Conservation (phyloP, 2,888 invertebrate genomes). For the Drosophila phalerata region DNA sequence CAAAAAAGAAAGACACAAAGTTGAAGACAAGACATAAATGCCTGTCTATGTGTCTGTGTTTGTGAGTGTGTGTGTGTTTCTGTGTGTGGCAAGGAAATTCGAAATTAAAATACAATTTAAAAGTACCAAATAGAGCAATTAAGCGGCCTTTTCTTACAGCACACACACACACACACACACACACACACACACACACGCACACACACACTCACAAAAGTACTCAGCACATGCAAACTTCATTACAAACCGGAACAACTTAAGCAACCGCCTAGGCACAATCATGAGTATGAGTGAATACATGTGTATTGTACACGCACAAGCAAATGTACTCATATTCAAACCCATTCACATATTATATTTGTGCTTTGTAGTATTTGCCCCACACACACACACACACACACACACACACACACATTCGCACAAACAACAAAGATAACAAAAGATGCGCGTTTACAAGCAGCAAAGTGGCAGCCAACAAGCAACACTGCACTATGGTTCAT, state of each 20-base stretch:
- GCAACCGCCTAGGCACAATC: constrained; percentile 59
- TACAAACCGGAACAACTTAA: constrained; percentile 65
- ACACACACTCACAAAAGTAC: constrained; percentile 35
- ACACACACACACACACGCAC: background rate
- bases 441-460: constrained; percentile 63
- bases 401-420: background rate
- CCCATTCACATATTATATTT: constrained; percentile 38
- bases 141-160: constrained; percentile 59
- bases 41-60: constrained; percentile 7
- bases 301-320: constrained; percentile 31
- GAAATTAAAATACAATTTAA: constrained; percentile 82
- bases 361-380: constrained; percentile 37
- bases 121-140: constrained; percentile 80
- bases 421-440: constrained; percentile 60
- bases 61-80: constrained; percentile 10
- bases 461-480: constrained; percentile 50
- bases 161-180: constrained; percentile 8
- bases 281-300: constrained; percentile 52
- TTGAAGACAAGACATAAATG: constrained; percentile 43
- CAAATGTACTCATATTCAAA: constrained; percentile 14
- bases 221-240: constrained; percentile 62
- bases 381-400: constrained; percentile 27
- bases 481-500: constrained; percentile 2
- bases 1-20: constrained; percentile 29
- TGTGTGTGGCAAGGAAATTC: constrained; percentile 39